These are phyloP conservation scores for Chloroceryle inda DNA, from an alignment of 2,797 vertebrate genomes.

Conservation along the genomic window DNA sequence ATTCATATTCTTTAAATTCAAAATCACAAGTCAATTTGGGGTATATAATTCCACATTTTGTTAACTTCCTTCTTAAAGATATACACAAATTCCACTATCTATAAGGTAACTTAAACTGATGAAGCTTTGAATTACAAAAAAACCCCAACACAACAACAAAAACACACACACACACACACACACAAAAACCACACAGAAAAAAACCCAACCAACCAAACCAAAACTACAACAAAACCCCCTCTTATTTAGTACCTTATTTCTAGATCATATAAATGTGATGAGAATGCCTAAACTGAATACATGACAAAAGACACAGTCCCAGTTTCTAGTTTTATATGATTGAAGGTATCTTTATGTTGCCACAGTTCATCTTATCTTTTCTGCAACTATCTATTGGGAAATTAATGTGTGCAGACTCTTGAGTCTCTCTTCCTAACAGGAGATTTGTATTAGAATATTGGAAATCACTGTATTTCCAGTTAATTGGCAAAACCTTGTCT, in stretches of 20 bases:
- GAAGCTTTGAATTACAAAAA: background rate
- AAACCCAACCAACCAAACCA: background rate
- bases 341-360: background rate
- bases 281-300: background rate
- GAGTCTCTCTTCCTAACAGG: background rate
- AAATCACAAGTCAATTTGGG: background rate
- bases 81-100: background rate
- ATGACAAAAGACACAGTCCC: background rate
- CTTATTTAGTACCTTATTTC: background rate
- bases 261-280: background rate
- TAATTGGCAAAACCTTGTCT: background rate
- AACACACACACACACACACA: no score
- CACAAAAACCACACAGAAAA: background rate
- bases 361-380: background rate
- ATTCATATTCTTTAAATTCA: background rate
- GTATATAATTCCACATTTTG: background rate
- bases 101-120: background rate
- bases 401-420: background rate
- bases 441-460: slow-evolving; percentile 26
- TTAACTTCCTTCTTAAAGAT: background rate
- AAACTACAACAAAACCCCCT: background rate
- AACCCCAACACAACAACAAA: no score
- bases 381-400: background rate
- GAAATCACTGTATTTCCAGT: background rate
- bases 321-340: background rate